These are phyloP conservation scores for Oscheius sp. DNA, from an alignment of 2,888 invertebrate species.

Conservation along the genomic window DNA sequence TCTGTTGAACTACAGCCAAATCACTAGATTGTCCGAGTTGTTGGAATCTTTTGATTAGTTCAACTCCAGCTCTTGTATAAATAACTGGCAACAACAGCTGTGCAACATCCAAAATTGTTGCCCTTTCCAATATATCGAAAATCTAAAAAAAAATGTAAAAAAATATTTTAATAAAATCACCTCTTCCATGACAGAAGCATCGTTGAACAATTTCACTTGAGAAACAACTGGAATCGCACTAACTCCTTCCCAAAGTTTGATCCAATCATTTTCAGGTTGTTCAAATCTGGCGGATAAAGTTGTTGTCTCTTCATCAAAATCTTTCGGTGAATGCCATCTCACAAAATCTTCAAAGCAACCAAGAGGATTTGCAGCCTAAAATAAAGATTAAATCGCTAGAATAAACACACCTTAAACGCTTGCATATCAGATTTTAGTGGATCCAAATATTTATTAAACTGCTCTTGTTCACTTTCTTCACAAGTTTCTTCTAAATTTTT, in stretches of 20 bases:
- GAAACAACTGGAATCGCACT: conserved; percentile 86
- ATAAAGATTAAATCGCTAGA: neutral
- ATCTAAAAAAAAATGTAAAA: neutral
- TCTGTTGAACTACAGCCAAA: neutral
- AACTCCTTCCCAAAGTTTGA: conserved; percentile 87
- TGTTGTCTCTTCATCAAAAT: conserved; percentile 80
- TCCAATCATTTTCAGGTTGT: conserved; percentile 90
- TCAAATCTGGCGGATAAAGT: conserved; percentile 76
- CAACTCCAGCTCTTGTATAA: neutral
- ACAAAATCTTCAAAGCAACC: conserved; percentile 92
- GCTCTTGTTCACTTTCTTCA: conserved; percentile 84
- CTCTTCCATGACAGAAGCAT: conserved; percentile 92
- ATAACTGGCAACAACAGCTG: neutral
- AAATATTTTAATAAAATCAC: no score
- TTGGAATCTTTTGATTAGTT: neutral
- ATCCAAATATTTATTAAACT: conserved; percentile 73
- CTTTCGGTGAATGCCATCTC: conserved; percentile 95
- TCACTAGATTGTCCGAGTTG: neutral
- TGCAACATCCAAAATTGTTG: neutral
- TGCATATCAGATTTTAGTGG: conserved; percentile 96
- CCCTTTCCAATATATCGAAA: conserved; percentile 7
- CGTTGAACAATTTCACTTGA: conserved; percentile 92
- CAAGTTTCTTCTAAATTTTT: conserved; percentile 90
- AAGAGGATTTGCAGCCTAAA: conserved; percentile 88
- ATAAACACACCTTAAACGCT: conserved; percentile 83